Percentiles rank a stretch among this genome's conserved stretches.
phyloP scores from a whole-genome alignment of 2,113 vertebrate species.

The Zosterops borbonicus region DNA sequence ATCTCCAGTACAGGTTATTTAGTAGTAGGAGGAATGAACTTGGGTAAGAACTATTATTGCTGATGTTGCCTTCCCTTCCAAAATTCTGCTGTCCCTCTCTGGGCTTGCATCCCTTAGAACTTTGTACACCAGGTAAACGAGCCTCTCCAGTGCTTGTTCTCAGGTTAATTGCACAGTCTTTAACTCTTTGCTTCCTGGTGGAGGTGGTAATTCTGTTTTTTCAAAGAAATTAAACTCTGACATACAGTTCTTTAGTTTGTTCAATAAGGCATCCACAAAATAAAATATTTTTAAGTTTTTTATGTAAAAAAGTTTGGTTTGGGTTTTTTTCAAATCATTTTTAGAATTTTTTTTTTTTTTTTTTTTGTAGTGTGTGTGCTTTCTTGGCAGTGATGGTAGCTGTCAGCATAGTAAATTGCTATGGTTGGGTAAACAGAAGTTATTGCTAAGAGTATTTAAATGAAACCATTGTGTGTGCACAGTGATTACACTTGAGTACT shows the following conservation, averaged over 20 bases:
- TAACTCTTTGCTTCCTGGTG: constrained; percentile 17
- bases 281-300: background rate
- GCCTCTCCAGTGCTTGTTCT: background rate
- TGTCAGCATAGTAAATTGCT: background rate
- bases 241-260: background rate
- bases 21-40: background rate
- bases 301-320: background rate
- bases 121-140: constrained; percentile 10
- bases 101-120: background rate
- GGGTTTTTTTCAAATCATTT: background rate
- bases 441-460: background rate
- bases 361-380: background rate
- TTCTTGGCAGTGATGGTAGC: background rate
- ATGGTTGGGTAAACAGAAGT: background rate
- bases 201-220: background rate
- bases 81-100: background rate
- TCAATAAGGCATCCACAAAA: background rate
- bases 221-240: background rate
- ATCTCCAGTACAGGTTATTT: background rate
- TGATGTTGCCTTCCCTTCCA: background rate
- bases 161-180: background rate
- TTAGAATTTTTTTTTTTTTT: background rate
- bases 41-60: background rate
- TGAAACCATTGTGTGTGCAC: background rate
- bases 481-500: background rate